Base-by-base conservation (phyloP, 2,888 invertebrate species). In the Philaethria dido region DNA sequence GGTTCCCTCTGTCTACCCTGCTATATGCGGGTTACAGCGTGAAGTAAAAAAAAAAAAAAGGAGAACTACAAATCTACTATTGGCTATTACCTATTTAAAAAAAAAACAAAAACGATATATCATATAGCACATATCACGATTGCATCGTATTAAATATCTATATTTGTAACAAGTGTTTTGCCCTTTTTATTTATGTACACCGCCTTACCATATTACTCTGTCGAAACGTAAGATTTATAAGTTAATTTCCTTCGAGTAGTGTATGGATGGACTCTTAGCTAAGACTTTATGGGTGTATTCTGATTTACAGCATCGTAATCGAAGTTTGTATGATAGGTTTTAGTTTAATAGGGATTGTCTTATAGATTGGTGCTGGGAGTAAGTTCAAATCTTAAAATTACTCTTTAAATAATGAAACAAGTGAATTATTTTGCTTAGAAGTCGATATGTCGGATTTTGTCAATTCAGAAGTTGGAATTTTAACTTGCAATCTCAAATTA, bases 211-310 rank as follows among this genome's bases (percentile, higher is more conserved):
- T 62, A 70, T 73, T 75, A 75, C 66, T 64, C 68, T 71, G 74
- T 74, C 72, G 64, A 72, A 73, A 72, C 74, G 72, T 52, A 75
- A 73, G 73, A 78, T 78, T 79, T 79, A 79, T 77, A 78, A 77
- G 77, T 79, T 79, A 78, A 80, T 79, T 75, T 76, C 72, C 70
- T 64, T 64, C 67, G 52, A 64, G 70, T 54, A 68, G 69, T 68
- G 70, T 72, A 66, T 69, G 66, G 69, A 54, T 45, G 66, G 33
- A 68, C 66, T 71, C 71, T 74, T 74, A 73, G 71, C 16, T 36
- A 45, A 36, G 61, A 39, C 76, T 75, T 75, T 77, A 74, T 75
- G 64, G 72, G 66, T 66, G 70, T 59, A 52, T 66, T 52, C 63
- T 74, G 75, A 75, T 74, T 73, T 75, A 75, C 69, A 57, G 64